Conservation (phyloP, 2,113 vertebrate genomes). For the Cottus gobio region DNA sequence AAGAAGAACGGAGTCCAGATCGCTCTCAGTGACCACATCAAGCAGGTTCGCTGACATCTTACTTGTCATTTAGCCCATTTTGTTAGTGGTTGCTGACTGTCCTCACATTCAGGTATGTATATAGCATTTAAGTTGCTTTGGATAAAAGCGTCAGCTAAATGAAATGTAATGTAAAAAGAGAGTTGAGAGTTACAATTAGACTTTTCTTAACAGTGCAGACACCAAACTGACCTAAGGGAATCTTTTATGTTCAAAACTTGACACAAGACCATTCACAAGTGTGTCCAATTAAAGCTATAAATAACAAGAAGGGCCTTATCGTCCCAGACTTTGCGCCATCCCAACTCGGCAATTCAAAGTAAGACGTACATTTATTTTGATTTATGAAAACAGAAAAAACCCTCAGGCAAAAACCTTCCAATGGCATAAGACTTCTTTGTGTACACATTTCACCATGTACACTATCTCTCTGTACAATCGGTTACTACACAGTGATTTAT, state of each 20-base stretch:
- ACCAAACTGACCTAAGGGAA: not conserved
- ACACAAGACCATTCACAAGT: not conserved
- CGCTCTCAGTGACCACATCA: conserved; percentile 93
- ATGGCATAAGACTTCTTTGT: conserved; percentile 3
- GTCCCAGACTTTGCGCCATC: not conserved
- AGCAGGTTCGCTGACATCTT: conserved; percentile 85
- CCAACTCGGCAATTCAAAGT: not conserved
- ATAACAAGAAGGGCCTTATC: not conserved
- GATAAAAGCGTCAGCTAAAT: too few relatives aligned
- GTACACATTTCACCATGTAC: not conserved
- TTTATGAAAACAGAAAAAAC: not conserved
- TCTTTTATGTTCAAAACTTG: not conserved
- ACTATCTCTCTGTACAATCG: not conserved
- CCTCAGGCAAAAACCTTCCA: not conserved
- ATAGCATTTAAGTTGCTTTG: too few relatives aligned
- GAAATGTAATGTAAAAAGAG: too few relatives aligned
- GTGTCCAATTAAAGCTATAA: not conserved
- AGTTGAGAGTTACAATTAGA: not conserved
- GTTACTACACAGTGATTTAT: conserved; percentile 30
- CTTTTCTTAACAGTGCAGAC: not conserved
- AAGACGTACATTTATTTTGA: not conserved
- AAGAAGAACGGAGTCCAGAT: conserved; percentile 96
- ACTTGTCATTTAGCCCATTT: not conserved
- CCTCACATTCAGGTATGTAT: not conserved
- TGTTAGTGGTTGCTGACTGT: not conserved